Conservation (phyloP, 2,113 vertebrate species). For the Nematolebias whitei region DNA sequence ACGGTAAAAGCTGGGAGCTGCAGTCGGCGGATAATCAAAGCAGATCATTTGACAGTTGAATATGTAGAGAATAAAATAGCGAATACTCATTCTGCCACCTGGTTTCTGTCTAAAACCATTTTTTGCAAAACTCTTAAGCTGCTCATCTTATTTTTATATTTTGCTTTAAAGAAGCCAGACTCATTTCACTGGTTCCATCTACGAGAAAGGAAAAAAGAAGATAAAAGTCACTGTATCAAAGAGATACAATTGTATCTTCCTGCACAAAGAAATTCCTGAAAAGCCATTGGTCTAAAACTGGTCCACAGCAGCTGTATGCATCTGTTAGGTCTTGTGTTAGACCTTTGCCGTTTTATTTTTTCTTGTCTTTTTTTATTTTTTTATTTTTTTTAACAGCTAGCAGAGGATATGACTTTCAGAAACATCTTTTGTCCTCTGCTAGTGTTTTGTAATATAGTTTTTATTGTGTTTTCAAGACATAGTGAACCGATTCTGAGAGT, state of each 20-base stretch:
- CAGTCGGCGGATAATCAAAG: constrained; percentile 9
- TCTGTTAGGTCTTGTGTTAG: background rate
- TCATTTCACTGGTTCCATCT: background rate
- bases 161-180: background rate
- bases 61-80: background rate
- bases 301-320: background rate
- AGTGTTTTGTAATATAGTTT: background rate
- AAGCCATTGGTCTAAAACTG: background rate
- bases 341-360: background rate
- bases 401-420: background rate
- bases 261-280: background rate
- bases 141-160: background rate
- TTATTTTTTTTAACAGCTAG: too few relatives aligned
- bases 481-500: too few relatives aligned
- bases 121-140: background rate
- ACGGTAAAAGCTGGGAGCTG: background rate
- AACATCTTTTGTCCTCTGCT: background rate
- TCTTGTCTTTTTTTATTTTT: background rate
- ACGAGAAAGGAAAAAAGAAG: background rate
- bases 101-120: constrained; percentile 1
- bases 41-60: constrained; percentile 16
- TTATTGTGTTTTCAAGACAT: background rate
- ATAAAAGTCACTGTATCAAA: background rate
- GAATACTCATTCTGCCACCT: background rate
- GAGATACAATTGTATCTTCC: background rate